Conservation (phyloP, 2,113 vertebrate genomes). For the Myiozetetes cayanensis region DNA sequence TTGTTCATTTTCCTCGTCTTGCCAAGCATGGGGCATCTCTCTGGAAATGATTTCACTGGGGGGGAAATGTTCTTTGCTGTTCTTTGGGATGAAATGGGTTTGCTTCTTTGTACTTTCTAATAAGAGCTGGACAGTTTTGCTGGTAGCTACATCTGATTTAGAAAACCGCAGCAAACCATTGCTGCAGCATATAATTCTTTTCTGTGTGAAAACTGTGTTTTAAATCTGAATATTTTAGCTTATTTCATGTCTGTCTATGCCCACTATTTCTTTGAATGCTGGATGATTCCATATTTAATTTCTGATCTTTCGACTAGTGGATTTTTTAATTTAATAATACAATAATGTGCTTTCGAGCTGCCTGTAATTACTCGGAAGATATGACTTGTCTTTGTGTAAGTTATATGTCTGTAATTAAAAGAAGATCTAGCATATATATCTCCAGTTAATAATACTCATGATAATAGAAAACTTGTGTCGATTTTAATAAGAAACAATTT, state of each 20-base stretch:
- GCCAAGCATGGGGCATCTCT: neutral
- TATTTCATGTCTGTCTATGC: neutral
- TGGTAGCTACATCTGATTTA: neutral
- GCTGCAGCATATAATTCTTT: neutral
- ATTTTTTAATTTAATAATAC: slow-evolving; percentile 56
- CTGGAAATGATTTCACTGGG: neutral
- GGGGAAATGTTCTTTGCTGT: neutral
- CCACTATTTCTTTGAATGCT: neutral
- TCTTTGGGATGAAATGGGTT: neutral
- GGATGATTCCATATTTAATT: slow-evolving; percentile 25
- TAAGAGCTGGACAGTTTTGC: neutral
- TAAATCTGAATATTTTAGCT: slow-evolving; percentile 1
- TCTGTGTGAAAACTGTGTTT: neutral
- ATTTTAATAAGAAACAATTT: slow-evolving; percentile 50
- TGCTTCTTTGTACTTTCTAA: neutral
- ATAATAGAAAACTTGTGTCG: slow-evolving; percentile 36
- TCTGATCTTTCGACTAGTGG: slow-evolving; percentile 14
- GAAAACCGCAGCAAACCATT: neutral
- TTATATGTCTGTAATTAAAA: slow-evolving; percentile 59
- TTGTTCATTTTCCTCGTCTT: neutral
- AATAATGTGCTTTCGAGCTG: slow-evolving; percentile 39
- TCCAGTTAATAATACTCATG: slow-evolving; percentile 22
- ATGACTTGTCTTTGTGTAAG: slow-evolving; percentile 43
- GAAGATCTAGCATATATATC: slow-evolving; percentile 33
- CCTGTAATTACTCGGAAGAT: slow-evolving; percentile 57